These are phyloP conservation scores for Oryzias dopingdopingensis DNA, from an alignment of 2,797 vertebrate genomes.

Conservation along the genomic window DNA sequence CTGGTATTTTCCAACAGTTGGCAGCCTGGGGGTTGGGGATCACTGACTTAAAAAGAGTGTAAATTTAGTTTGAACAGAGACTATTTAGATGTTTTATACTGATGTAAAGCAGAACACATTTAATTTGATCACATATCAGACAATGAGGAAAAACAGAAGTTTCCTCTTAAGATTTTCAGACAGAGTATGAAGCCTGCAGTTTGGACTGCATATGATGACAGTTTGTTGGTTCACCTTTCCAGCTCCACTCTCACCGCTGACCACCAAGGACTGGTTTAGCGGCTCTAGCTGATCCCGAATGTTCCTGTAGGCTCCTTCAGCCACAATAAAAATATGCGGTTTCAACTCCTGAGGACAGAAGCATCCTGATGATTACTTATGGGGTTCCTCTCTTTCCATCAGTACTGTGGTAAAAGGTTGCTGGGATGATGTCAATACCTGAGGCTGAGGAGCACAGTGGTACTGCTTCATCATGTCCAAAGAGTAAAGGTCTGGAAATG, in stretches of 20 bases:
- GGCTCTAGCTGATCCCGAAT: conserved; percentile 85
- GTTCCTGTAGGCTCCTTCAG: conserved; percentile 93
- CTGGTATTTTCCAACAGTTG: no score
- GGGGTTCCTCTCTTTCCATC: not conserved
- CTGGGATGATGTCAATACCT: conserved; percentile 75
- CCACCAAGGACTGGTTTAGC: conserved; percentile 90
- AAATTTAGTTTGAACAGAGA: no score
- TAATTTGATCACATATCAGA: no score
- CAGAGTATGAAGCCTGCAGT: no score
- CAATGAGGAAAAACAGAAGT: no score
- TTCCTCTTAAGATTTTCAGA: no score
- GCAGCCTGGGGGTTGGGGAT: no score
- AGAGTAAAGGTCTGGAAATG: conserved; percentile 86
- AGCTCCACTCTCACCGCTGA: conserved; percentile 97
- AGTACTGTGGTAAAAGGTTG: not conserved
- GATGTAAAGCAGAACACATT: no score
- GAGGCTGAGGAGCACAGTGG: conserved; percentile 82
- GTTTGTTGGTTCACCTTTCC: conserved; percentile 84
- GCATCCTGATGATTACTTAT: conserved; percentile 9
- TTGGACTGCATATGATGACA: no score
- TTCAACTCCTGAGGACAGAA: conserved; percentile 78
- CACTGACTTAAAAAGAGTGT: no score
- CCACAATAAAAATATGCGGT: conserved; percentile 93
- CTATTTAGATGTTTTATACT: no score
- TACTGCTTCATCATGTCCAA: conserved; percentile 90